These are phyloP conservation scores for Tetragnatha versicolor DNA, from an alignment of 1,140 invertebrate genomes.

Conservation along the genomic window DNA sequence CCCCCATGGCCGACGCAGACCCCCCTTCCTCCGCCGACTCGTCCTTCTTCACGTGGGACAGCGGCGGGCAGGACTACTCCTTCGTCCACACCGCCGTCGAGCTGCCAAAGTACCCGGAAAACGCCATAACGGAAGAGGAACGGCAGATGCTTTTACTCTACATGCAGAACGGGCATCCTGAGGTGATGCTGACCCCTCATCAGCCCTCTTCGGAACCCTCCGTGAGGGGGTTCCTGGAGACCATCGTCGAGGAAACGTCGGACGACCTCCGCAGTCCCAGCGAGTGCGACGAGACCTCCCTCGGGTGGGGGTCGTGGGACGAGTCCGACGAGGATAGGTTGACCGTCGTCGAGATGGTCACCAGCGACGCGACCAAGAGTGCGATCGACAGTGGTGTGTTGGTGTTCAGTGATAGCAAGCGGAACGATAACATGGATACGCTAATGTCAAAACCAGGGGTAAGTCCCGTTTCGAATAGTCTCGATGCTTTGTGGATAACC, in stretches of 20 bases:
- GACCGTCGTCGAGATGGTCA: slow-evolving; percentile 51
- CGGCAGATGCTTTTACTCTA: slow-evolving; percentile 41
- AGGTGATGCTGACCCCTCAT: slow-evolving; percentile 1
- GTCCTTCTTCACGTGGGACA: slow-evolving; percentile 54
- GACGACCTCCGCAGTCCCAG: slow-evolving; percentile 50
- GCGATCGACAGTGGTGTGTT: not conserved
- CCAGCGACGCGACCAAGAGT: not conserved
- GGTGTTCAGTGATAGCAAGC: not conserved
- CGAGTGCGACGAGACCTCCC: slow-evolving; percentile 43
- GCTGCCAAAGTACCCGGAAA: slow-evolving; percentile 37
- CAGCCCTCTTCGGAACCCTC: not conserved
- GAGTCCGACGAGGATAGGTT: slow-evolving; percentile 42
- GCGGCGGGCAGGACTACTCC: slow-evolving; percentile 35
- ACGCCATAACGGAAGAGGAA: slow-evolving; percentile 36
- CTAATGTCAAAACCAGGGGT: not conserved
- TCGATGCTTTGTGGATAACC: slow-evolving; percentile 41
- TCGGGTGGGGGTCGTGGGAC: slow-evolving; percentile 54
- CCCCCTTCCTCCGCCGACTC: not conserved
- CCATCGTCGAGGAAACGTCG: slow-evolving; percentile 55
- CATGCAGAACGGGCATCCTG: slow-evolving; percentile 42
- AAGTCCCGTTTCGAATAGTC: slow-evolving; percentile 25
- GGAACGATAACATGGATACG: not conserved
- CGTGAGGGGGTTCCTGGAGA: slow-evolving; percentile 48
- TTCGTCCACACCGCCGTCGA: slow-evolving; percentile 51
- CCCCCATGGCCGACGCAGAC: not conserved